phyloP scores from a whole-genome alignment of 2,113 vertebrate species.

The Corythoichthys haematopterus region DNA sequence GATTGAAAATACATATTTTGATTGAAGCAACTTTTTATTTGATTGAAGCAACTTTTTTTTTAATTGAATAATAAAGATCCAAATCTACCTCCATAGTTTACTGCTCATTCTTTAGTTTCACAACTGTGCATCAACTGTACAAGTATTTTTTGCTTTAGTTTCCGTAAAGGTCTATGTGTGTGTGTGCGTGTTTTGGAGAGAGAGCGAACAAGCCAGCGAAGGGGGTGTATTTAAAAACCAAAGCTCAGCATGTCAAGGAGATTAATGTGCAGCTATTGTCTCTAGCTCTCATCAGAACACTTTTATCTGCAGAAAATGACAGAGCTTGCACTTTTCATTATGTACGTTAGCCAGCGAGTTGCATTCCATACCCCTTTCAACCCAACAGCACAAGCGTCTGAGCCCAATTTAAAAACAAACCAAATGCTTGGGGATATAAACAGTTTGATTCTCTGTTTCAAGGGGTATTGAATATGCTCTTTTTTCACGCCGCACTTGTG shows the following conservation, averaged over 20 bases:
- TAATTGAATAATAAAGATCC: too few relatives aligned
- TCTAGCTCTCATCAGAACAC: conserved; percentile 69
- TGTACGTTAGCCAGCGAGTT: conserved; percentile 54
- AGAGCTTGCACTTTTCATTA: conserved; percentile 74
- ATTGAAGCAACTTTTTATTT: too few relatives aligned
- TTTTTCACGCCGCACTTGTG: not conserved
- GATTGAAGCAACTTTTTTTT: too few relatives aligned
- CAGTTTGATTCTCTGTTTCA: not conserved
- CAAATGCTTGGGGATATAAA: not conserved
- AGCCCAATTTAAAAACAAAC: not conserved
- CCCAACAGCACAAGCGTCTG: not conserved
- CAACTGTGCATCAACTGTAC: not conserved
- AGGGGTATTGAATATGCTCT: not conserved
- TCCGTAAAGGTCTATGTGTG: not conserved
- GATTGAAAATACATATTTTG: too few relatives aligned
- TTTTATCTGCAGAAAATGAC: conserved; percentile 73
- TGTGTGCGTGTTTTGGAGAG: conserved; percentile 2
- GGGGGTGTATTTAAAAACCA: conserved; percentile 51
- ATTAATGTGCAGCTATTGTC: conserved; percentile 74
- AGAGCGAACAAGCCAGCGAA: not conserved
- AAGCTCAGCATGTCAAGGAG: conserved; percentile 61
- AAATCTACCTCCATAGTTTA: too few relatives aligned
- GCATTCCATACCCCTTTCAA: conserved; percentile 11
- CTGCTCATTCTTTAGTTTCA: conserved; percentile 10
- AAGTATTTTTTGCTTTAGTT: conserved; percentile 12